Evolutionary conservation across 2,888 invertebrate genomes (phyloP), one percentile per base, ranked within the genome.

Genomic region (Sarcophaga rosellei): DNA sequence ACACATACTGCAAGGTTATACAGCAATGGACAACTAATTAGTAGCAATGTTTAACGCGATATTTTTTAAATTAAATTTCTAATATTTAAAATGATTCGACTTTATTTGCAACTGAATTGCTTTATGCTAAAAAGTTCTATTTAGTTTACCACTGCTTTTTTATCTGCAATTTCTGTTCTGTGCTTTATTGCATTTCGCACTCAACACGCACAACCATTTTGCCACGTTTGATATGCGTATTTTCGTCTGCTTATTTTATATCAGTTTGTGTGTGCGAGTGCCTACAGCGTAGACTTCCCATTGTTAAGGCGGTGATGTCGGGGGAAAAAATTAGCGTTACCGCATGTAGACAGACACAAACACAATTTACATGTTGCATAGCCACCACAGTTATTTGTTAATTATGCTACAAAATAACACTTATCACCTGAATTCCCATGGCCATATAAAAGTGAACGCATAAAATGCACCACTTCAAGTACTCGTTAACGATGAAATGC

Each of bases 341-440:
- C 47, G 65, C 74, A 72, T 79, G 76, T 75, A 75, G 74, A 59
- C 70, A 75, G 74, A 70, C 35, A 35, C 8, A 8, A 2, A 35
- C 25, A 53, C 8, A 68, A 11, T 62, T 76, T 61, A 35, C 66
- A 45, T 53, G n/a, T 70, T 66, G 20, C 62, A 8, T 69, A 12
- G 61, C 20, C 62, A 12, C 75, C 81, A 81, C 78, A 85, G 85
- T 61, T 81, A 80, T 82, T 86, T 82, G 70, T 79, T 86, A 82
- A 86, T 82, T 82, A 82, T 68, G 68, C 70, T 76, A 70, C 81
- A 79, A 75, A 72, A 72, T 73, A 80, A 68, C 45, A 79, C 68
- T 86, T 81, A 81, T 81, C 81, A 85, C 75, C 75, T 85, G 69
- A 81, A 85, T 81, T 59, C 69, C 63, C 65, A n/a, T 73, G 76